Evolutionary conservation across 1,140 invertebrate genomes (phyloP), one percentile per base, ranked within the genome.

Genomic region (Hyphantria cunea): DNA sequence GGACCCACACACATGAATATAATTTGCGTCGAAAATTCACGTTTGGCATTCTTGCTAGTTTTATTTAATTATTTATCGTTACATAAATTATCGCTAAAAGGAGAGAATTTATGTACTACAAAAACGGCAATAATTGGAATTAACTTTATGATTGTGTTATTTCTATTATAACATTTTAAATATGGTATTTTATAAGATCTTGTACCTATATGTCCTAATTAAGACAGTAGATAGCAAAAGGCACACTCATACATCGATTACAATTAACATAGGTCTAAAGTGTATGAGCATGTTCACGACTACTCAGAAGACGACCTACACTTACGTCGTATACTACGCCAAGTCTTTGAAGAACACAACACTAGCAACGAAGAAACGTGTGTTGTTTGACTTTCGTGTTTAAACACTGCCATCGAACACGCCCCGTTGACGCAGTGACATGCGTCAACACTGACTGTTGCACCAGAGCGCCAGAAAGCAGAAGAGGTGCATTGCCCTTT

Each of bases 351-450:
- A 25, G 17, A 25, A 25, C 17, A 25, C 49, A 45, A 62, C 59
- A 62, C 50, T 44, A 53, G 31, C 56, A 14, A 17, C 5, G 17
- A 0, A 25, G 17, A 5, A 32, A 45, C n/a, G n/a, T 15, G 47
- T 51, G 45, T 6, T 48, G 11, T 13, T 51, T 9, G n/a, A 31
- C 15, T 11, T 49, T 25, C 41, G 14, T 39, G 8, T 10, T 39
- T 39, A 12, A 13, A 45, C 11, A 41, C 62, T 55, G 50, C 48
- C 67, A 64, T 51, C 68, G 68, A 70, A 74, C 76, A 86, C 83
- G 83, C 17, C 79, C 80, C 77, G 72, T 79, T 76, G 80, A 83
- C 82, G 78, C 84, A 85, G 76, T 89, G 82, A 89, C 84, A 87
- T 86, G 86, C 86, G 86, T 89, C 86, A 89, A 84, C 72, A 61